These are phyloP conservation scores for Motacilla tschutschensis DNA, from an alignment of 2,113 vertebrate species.

Conservation along the genomic window DNA sequence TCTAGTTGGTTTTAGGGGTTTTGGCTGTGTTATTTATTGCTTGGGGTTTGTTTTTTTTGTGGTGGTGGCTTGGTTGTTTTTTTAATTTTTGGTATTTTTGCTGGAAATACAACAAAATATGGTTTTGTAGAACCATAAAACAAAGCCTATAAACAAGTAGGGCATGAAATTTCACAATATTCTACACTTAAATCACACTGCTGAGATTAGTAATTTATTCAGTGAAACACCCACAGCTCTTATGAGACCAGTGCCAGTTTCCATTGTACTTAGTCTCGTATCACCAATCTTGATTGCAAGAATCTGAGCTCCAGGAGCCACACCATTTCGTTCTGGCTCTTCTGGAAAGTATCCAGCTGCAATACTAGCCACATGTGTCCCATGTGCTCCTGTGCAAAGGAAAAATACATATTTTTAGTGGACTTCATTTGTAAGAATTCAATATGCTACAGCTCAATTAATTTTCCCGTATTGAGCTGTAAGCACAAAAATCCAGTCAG, in stretches of 20 bases:
- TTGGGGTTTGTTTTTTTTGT: not conserved
- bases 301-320: slow-evolving; percentile 94
- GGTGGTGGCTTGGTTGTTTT: not conserved
- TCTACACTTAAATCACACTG: not conserved
- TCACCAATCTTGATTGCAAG: slow-evolving; percentile 96
- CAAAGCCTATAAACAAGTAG: not conserved
- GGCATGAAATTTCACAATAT: not conserved
- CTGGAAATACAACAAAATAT: not conserved
- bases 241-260: slow-evolving; percentile 96
- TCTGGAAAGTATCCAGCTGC: slow-evolving; percentile 95
- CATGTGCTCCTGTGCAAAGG: slow-evolving; percentile 85
- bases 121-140: not conserved
- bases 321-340: slow-evolving; percentile 91
- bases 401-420: not conserved
- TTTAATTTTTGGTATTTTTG: too few relatives aligned
- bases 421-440: not conserved
- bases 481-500: not conserved
- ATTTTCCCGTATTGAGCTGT: not conserved
- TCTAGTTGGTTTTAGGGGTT: not conserved
- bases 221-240: slow-evolving; percentile 81
- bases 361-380: slow-evolving; percentile 97
- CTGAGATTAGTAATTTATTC: not conserved
- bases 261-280: slow-evolving; percentile 95
- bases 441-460: not conserved
- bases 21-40: not conserved